These are phyloP conservation scores for Synaphobranchus kaupii DNA, from an alignment of 2,797 vertebrate species.

Conservation along the genomic window DNA sequence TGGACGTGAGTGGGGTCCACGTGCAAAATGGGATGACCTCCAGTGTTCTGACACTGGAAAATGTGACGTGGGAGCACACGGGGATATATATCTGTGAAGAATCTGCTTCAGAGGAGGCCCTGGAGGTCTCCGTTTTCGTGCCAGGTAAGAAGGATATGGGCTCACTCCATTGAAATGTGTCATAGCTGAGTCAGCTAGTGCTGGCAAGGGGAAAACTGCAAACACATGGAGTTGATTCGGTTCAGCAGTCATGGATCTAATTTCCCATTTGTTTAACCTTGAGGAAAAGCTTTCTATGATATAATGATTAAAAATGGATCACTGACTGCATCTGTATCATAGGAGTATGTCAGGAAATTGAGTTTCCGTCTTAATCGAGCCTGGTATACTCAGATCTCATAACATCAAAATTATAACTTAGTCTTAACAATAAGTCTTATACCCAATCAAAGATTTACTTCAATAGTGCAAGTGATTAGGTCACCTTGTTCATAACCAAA, in stretches of 20 bases:
- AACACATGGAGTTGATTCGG: background rate
- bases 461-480: background rate
- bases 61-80: conserved; percentile 79
- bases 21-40: conserved; percentile 55
- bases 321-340: background rate
- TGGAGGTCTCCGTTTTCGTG: conserved; percentile 85
- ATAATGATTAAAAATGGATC: background rate
- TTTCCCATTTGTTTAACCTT: background rate
- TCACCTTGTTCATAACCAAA: no score
- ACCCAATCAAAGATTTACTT: background rate
- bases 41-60: conserved; percentile 73
- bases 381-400: background rate
- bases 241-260: conserved; percentile 6
- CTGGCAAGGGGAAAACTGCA: background rate
- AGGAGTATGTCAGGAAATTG: background rate
- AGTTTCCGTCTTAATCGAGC: background rate
- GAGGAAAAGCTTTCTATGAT: background rate
- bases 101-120: conserved; percentile 47
- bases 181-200: background rate
- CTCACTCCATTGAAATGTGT: background rate
- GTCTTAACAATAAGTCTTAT: no score
- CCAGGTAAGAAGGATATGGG: conserved; percentile 74
- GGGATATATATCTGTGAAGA: conserved; percentile 83
- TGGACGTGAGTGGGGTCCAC: conserved; percentile 53
- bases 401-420: background rate